A percentile compares a stretch with the other conserved stretches of the same genome.
Conservation (phyloP, 2,888 invertebrate species). For the Alitta virens region DNA sequence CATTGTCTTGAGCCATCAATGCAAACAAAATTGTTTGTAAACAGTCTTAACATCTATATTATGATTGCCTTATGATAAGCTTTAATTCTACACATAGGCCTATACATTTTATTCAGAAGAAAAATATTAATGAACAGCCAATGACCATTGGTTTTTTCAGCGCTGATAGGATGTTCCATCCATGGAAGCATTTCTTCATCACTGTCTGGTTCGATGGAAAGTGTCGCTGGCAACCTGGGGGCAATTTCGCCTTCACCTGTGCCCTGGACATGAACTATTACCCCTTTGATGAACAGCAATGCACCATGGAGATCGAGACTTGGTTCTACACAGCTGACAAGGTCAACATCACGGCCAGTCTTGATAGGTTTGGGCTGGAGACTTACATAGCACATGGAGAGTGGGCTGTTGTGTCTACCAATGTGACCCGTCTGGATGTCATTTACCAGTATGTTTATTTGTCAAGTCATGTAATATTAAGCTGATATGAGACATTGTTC, state of each 20-base stretch:
- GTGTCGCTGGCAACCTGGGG: slow-evolving; percentile 23
- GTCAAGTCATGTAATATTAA: too few species aligned
- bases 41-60: too few species aligned
- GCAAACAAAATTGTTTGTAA: too few species aligned
- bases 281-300: slow-evolving; percentile 32
- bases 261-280: slow-evolving; percentile 32
- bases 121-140: too few species aligned
- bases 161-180: slow-evolving; percentile 19
- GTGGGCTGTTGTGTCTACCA: slow-evolving; percentile 30
- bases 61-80: too few species aligned
- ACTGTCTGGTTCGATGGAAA: slow-evolving; percentile 18
- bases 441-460: slow-evolving; percentile 2
- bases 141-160: slow-evolving; percentile 4
- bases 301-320: slow-evolving; percentile 27
- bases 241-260: slow-evolving; percentile 25
- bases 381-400: slow-evolving; percentile 32
- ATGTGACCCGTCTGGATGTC: slow-evolving; percentile 15
- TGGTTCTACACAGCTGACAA: slow-evolving; percentile 31
- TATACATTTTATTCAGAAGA: too few species aligned
- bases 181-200: slow-evolving; percentile 18
- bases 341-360: slow-evolving; percentile 23
- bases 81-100: too few species aligned
- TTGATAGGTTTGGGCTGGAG: slow-evolving; percentile 19
- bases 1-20: too few species aligned
- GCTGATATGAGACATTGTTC: too few species aligned